These are phyloP conservation scores for Sebastes aleutianus DNA, from an alignment of 2,797 vertebrate genomes.

Conservation along the genomic window DNA sequence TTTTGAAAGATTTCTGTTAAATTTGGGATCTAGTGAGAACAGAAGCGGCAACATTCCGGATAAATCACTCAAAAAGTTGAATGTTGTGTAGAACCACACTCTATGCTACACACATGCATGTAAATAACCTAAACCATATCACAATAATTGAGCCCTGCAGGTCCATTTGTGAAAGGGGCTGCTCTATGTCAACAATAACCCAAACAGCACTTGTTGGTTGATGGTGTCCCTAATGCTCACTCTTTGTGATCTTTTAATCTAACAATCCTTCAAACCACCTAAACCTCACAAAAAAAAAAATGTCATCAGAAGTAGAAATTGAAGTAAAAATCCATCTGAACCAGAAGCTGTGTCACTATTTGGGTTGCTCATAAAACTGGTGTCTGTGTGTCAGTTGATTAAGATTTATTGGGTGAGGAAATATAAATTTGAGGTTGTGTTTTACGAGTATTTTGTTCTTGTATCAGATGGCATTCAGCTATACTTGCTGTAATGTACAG, in stretches of 20 bases:
- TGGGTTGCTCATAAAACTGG: neutral
- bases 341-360: neutral
- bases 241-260: neutral
- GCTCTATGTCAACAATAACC: constrained; percentile 2
- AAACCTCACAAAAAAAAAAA: neutral
- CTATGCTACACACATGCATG: neutral
- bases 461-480: neutral
- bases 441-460: neutral
- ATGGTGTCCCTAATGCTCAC: constrained; percentile 12
- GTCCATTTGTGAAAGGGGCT: constrained; percentile 29
- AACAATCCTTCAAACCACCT: neutral
- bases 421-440: neutral
- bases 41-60: neutral
- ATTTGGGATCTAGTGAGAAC: neutral
- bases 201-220: neutral
- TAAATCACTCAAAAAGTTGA: neutral
- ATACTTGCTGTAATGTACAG: neutral
- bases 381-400: neutral
- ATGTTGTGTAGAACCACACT: neutral
- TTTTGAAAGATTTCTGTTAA: neutral
- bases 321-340: constrained; percentile 38
- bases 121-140: neutral
- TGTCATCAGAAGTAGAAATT: neutral
- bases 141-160: neutral
- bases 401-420: neutral